Evolutionary conservation across 2,888 invertebrate genomes (phyloP), one percentile per base, ranked within the genome.

Genomic region (Tigriopus californicus): DNA sequence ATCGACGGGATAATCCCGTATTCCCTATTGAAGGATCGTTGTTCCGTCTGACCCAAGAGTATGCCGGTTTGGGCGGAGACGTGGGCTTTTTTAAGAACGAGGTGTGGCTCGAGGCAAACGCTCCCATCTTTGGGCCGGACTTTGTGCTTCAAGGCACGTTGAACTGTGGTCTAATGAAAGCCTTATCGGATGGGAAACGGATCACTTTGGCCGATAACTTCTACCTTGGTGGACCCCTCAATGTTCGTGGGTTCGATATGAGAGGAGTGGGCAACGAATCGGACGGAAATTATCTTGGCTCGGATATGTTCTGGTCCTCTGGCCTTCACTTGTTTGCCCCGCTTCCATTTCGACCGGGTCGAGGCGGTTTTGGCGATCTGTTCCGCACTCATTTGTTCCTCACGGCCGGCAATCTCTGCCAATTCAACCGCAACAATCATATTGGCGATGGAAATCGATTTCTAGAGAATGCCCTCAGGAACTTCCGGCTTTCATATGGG

Each of bases 31-130:
- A 74, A 47, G 92, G 92, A 4, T 70, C 79, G 6, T 73, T 82
- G 64, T 70, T 86, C 6, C 82, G 82, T 72, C 56, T 84, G 62
- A 79, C 79, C 5, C 80, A 85, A 66, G 95, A 97, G 72, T 76
- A 86, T 66, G 89, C 92, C 25, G 83, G 91, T 0, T 70, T 92
- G 6, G 92, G 94, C 11, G 97, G 97, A 1, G 85, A 91, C 69
- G 80, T 91, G n/a, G 83, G 85, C 15, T 90, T 89, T 70, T 69
- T 89, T 33, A 87, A 87, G 73, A 85, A 84, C 64, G 89, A 89
- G 65, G 69, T 82, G 10, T 79, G 79, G 65, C 70, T 82, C 20
- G 85, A 89, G 72, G 71, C 77, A 20, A 84, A 83, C 70, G 73
- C 80, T 66, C 77, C 80, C 0, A 70, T 85, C 0, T 11, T 49